Evolutionary conservation across 2,797 vertebrate genomes (phyloP), one percentile per base, ranked within the genome.

Genomic region (Limnodromus scolopaceus): DNA sequence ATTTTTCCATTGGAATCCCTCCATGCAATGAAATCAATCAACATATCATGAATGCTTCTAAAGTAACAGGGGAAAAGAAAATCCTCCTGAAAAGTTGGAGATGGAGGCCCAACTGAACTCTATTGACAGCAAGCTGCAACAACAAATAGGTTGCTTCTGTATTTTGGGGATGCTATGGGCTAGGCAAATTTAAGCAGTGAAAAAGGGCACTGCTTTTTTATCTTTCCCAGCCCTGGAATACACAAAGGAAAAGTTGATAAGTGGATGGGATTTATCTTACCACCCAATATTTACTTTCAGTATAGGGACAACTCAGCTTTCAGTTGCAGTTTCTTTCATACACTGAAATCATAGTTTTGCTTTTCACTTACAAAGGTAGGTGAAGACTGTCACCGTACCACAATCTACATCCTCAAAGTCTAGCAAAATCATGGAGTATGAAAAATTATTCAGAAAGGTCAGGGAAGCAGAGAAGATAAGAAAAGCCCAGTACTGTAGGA

Each of bases 161-260:
- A 9, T 54, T 74, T 23, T 43, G 5, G 3, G 2, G 10, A 5
- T 58, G 19, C 5, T 34, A 13, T 0, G 1, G 4, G 1, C 10
- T 2, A 2, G 18, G 20, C 5, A 71, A 71, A 48, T 45, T 30
- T 30, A 45, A 64, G 49, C 18, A 22, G 34, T 34, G 28, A 63
- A 74, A 65, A 28, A 39, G 13, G 7, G 8, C 11, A 16, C 11
- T n/a, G 2, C 5, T 54, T 9, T 61, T 64, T 4, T 39, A 3
- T 4, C 7, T 63, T 5, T 84, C 10, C 11, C 32, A 34, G 23
- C 7, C 9, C 23, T 30, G 49, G 41, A 55, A 65, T 32, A 41
- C 16, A 16, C 6, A 1, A 55, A 65, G 19, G 19, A 74, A 74
- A 82, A 51, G 38, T 7, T 28, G 7, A 3, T 55, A 48, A 66